These are phyloP conservation scores for Camelus bactrianus DNA, from an alignment of 2,113 vertebrate species.

Conservation along the genomic window DNA sequence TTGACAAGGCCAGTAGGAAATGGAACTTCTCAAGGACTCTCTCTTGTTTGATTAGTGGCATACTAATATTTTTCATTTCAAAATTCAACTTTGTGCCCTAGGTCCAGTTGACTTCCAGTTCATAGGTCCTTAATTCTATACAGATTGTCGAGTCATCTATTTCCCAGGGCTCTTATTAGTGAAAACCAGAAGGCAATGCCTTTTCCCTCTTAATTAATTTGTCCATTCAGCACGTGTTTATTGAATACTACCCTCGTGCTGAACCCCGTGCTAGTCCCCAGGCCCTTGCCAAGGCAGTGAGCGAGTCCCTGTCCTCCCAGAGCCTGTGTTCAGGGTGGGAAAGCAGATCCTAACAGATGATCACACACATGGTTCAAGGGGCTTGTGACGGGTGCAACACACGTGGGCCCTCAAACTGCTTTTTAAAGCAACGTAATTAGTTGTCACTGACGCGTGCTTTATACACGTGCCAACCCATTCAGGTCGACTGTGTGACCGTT, in stretches of 20 bases:
- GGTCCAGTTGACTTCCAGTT: not conserved
- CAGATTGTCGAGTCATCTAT: not conserved
- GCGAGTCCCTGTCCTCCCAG: not conserved
- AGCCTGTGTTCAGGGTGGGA: not conserved
- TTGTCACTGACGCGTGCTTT: not conserved
- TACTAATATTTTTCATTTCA: slow-evolving; percentile 35
- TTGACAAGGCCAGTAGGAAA: not conserved
- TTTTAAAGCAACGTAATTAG: not conserved
- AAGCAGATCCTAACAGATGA: not conserved
- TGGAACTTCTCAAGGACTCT: not conserved
- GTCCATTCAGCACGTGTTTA: not conserved
- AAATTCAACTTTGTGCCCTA: not conserved
- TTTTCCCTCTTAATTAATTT: not conserved
- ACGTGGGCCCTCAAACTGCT: not conserved
- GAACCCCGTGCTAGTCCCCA: not conserved
- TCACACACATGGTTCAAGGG: not conserved
- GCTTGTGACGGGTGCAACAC: not conserved
- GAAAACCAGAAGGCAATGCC: not conserved
- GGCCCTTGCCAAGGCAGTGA: not conserved
- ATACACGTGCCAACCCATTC: no score
- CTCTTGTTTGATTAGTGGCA: not conserved
- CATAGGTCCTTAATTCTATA: not conserved
- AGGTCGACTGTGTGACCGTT: not conserved
- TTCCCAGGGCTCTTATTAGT: not conserved
- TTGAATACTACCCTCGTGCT: not conserved